These are phyloP conservation scores for Cylindroiulus punctatus DNA, from an alignment of 2,888 invertebrate species.

Conservation along the genomic window DNA sequence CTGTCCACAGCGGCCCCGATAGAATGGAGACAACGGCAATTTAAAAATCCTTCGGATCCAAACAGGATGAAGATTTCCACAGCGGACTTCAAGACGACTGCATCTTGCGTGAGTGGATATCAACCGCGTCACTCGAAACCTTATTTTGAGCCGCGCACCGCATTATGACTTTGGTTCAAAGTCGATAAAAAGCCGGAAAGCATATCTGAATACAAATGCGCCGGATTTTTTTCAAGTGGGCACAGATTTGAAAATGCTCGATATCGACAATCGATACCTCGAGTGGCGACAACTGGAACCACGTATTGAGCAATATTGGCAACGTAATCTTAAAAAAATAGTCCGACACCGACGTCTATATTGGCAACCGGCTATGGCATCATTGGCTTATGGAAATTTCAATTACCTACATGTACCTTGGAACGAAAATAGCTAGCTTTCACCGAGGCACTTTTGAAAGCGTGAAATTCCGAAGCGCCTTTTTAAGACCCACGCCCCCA, in stretches of 20 bases:
- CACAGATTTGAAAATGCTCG: background rate
- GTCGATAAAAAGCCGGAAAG: background rate
- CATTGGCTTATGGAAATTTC: background rate
- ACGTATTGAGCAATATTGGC: slow-evolving; percentile 1
- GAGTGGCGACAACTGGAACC: background rate
- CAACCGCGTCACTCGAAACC: background rate
- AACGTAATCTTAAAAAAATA: background rate
- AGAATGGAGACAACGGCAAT: background rate
- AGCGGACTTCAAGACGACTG: background rate
- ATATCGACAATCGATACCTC: slow-evolving; percentile 18
- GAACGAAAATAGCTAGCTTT: background rate
- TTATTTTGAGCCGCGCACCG: background rate
- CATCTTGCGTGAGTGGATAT: background rate
- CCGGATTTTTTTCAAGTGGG: background rate
- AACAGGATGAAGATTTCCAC: background rate
- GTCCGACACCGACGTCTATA: background rate
- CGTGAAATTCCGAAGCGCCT: background rate
- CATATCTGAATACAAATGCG: slow-evolving; percentile 25
- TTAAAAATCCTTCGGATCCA: background rate
- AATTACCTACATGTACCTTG: background rate
- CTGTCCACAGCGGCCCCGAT: background rate
- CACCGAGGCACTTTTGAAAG: background rate
- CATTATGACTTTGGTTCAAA: background rate
- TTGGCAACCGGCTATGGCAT: slow-evolving; percentile 5
- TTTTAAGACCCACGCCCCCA: background rate